Evolutionary conservation across 2,113 vertebrate species (phyloP), one percentile per base, ranked within the genome.

Genomic region (Zosterops hypoxanthus): DNA sequence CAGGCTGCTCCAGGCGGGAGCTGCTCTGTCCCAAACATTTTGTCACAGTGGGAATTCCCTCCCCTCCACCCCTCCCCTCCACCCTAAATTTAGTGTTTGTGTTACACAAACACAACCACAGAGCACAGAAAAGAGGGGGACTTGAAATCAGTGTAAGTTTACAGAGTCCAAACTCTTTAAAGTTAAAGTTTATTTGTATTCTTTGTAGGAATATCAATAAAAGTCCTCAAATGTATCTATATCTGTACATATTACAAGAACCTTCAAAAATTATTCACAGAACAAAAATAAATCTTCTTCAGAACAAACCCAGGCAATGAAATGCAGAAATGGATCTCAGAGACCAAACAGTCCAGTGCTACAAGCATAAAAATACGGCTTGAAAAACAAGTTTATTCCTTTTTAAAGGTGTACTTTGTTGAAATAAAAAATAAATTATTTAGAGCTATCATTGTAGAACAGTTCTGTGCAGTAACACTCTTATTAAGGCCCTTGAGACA

Each of bases 201-300:
- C 97, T 98, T 97, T 97, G 97, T 98, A 98, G 97, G 98, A 98
- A 98, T 98, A 98, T 97, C 97, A 98, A 97, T 98, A 98, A 98
- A 98, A 98, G 98, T 97, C 97, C 97, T 98, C 98, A 98, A 98
- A 98, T 84, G 93, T 98, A 98, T 98, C 98, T 98, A 78, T 98
- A 98, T 98, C 98, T 98, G 98, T 98, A 98, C 98, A 98, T 98
- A 97, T 98, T 98, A 98, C 97, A 98, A 98, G 98, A 98, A 98
- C 97, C 65, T 85, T 98, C 97, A 97, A 98, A 98, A 98, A 98
- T 97, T 98, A 98, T 98, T 98, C 98, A 98, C 98, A 98, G 97
- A 98, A 98, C 98, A 98, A 98, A 98, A 98, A 98, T 98, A 98
- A 98, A 98, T 98, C 97, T 97, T 98, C 97, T 98, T 98, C 98